A percentile compares a stretch with the other conserved stretches of the same genome.
Evolutionary conservation across 2,113 vertebrate genomes (phyloP).

Genomic region (Hassar affinis): DNA sequence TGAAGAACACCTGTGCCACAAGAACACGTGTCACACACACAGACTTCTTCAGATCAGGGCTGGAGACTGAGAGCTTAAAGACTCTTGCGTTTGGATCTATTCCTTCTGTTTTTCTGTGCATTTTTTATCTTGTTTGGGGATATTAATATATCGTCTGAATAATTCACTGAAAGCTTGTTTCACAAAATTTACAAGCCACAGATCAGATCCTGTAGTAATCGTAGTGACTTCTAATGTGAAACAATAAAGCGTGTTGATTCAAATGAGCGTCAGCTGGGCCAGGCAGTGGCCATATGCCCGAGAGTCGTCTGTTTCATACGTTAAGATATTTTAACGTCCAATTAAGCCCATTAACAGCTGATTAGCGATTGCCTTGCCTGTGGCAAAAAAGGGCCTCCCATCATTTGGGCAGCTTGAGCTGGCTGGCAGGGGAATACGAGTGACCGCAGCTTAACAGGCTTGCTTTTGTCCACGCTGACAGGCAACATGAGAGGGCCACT

Average conservation of each 20-base stretch:
- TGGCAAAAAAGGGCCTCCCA: constrained; percentile 57
- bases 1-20: no score
- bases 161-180: neutral
- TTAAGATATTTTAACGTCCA: constrained; percentile 77
- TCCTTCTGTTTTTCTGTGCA: neutral
- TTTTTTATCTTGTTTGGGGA: neutral
- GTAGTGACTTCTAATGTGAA: neutral
- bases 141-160: neutral
- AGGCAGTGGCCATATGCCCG: constrained; percentile 70
- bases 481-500: constrained; percentile 51
- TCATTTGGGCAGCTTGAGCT: constrained; percentile 54
- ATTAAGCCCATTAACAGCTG: constrained; percentile 81
- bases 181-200: neutral
- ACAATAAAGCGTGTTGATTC: constrained; percentile 9
- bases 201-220: neutral
- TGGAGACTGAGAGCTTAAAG: neutral
- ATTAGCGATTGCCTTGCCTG: constrained; percentile 72
- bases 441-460: constrained; percentile 51
- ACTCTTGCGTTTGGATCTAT: neutral
- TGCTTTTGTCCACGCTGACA: constrained; percentile 57
- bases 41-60: neutral
- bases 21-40: no score
- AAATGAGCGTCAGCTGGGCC: constrained; percentile 21
- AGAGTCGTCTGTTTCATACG: constrained; percentile 70
- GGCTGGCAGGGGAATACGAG: constrained; percentile 46